phyloP scores from a whole-genome alignment of 2,113 vertebrate species.

The Pseudopipra pipra region DNA sequence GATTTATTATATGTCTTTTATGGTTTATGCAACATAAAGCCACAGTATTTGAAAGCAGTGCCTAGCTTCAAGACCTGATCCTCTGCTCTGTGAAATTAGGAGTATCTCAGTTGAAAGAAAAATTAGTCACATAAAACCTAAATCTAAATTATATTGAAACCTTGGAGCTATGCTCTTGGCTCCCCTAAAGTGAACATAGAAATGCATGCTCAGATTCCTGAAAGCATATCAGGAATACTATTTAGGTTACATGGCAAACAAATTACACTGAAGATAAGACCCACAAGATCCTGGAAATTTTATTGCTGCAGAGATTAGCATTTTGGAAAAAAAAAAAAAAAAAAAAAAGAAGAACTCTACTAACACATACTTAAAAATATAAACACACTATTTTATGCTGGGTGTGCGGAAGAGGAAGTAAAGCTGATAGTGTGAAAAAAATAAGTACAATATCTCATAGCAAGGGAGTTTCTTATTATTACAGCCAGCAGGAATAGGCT shows the following conservation, averaged over 20 bases:
- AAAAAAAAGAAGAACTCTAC: neutral
- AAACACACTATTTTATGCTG: neutral
- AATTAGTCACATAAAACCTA: neutral
- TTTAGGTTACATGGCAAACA: neutral
- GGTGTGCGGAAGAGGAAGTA: neutral
- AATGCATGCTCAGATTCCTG: neutral
- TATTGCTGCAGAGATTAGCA: neutral
- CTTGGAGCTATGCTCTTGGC: neutral
- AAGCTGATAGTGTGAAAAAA: neutral
- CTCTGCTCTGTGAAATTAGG: neutral
- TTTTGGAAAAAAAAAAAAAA: neutral
- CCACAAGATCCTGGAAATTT: neutral
- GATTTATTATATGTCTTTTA: neutral
- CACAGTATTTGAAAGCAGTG: neutral
- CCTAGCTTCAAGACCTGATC: neutral
- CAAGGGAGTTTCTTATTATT: neutral
- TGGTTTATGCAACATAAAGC: neutral
- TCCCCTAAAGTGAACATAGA: neutral
- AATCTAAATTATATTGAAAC: neutral
- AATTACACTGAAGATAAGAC: neutral
- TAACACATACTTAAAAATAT: neutral
- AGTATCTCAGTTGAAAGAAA: neutral
- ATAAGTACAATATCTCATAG: neutral
- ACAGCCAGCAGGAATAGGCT: neutral
- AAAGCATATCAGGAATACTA: neutral